Evolutionary conservation across 2,113 vertebrate genomes (phyloP).

Genomic region (Corynorhinus townsendii): DNA sequence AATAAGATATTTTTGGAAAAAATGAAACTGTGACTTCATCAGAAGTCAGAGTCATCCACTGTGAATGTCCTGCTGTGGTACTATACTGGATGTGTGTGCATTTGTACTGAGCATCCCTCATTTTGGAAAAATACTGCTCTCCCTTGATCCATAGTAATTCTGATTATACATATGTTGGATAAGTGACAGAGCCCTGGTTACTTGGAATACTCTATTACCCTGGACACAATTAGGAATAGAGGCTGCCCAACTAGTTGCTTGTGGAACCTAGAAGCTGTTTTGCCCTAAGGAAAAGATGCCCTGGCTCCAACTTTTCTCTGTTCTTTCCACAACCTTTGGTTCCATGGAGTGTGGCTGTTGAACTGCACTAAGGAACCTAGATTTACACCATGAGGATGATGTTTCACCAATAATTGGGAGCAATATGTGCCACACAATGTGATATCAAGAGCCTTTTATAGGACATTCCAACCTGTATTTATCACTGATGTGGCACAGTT

Average conservation of each 20-base stretch:
- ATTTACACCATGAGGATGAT: neutral
- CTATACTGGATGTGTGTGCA: accelerated
- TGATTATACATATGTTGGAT: neutral
- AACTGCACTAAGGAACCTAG: neutral
- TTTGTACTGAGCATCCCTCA: neutral
- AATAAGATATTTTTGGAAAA: slow-evolving; percentile 60
- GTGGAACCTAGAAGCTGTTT: neutral
- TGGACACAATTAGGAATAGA: neutral
- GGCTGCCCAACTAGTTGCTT: neutral
- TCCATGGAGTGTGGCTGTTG: neutral
- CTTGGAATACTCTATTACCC: neutral
- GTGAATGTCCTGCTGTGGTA: slow-evolving; percentile 8
- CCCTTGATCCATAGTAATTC: neutral
- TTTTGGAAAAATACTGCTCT: neutral
- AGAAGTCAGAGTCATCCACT: neutral
- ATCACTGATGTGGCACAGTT: neutral
- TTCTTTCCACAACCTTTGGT: neutral
- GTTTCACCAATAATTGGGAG: neutral
- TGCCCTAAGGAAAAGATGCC: neutral
- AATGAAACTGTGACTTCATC: neutral
- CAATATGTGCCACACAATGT: neutral
- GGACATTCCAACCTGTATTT: neutral
- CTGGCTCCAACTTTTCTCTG: neutral
- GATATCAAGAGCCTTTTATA: neutral
- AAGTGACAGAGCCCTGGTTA: neutral